Evolutionary conservation across 2,888 invertebrate genomes (phyloP).

Genomic region (Aphrophora alni): DNA sequence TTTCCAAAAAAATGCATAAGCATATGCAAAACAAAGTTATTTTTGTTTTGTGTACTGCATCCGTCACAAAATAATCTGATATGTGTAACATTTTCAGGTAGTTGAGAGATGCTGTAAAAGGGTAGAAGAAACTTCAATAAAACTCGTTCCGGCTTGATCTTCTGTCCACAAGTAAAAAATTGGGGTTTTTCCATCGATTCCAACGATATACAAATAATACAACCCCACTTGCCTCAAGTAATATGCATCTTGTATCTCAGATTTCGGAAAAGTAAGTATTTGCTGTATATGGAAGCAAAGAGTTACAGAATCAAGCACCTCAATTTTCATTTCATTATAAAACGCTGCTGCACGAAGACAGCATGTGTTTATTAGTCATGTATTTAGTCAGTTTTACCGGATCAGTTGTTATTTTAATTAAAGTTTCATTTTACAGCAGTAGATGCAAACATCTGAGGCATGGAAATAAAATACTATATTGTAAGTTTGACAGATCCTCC

Average conservation of each 20-base stretch:
- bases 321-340: neutral
- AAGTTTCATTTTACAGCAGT: too few relatives aligned
- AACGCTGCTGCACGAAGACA: conserved; percentile 3
- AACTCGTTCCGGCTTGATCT: conserved; percentile 50
- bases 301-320: neutral
- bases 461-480: too few relatives aligned
- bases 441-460: too few relatives aligned
- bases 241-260: conserved; percentile 54
- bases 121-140: conserved; percentile 53
- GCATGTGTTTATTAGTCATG: neutral
- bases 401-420: neutral
- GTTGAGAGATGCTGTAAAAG: conserved; percentile 47
- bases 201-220: conserved; percentile 50
- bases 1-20: conserved; percentile 47
- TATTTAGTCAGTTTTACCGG: neutral
- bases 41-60: conserved; percentile 51
- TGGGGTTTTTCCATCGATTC: conserved; percentile 38
- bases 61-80: conserved; percentile 22
- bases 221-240: conserved; percentile 53
- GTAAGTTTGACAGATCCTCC: too few relatives aligned
- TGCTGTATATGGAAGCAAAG: conserved; percentile 37
- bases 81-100: neutral
- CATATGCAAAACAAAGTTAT: conserved; percentile 50
- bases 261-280: conserved; percentile 48
- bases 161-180: conserved; percentile 53